Base-by-base conservation (phyloP, 2,888 invertebrate species). In the Dasysyrphus tricinctus region DNA sequence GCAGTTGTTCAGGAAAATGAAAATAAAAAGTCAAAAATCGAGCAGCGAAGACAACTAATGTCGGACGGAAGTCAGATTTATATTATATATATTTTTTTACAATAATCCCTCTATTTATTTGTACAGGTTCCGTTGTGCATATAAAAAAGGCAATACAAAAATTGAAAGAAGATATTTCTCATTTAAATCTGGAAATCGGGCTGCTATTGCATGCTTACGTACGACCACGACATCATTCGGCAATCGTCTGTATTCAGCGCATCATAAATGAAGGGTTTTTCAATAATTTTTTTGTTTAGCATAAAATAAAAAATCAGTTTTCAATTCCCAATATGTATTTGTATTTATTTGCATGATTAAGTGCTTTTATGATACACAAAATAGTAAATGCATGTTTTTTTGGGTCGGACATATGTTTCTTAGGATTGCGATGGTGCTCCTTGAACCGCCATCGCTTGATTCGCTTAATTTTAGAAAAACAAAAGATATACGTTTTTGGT, bases 21-120 rank as follows among this genome's bases (percentile, higher is more conserved):
- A n/a, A n/a, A n/a, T n/a, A n/a, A n/a, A 97, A 99, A 99, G 91
- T 96, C 96, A 90, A 98, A 98, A 92, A 98, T 99, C 94, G 99
- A 99, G 90, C 97, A 98, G 88, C 95, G 97, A 89, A 99, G 97
- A 3, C 96, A 96, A 82, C 96, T 96, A 82, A 97, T 98, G 96
- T 97, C 97, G n/a, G 98, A 98, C 93, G 97, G 97, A 93, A 97
- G 97, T 96, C 92, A 93, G 94, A 93, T 78, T 54, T 49, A 59
- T 19, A 5, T 19, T 42, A 47, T 11, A 8, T 2, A n/a, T 32
- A 7, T 34, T 32, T 37, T 65, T n/a, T 24, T 7, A 61, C 3
- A 4, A n/a, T 37, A 44, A 0, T 44, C 14, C 2, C 7, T 34
- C 1, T n/a, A 2, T 29, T 24, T 19, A 42, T 61, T 51, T 32